These are phyloP conservation scores for Bettongia penicillata DNA, from an alignment of 2,113 vertebrate genomes.

Conservation along the genomic window DNA sequence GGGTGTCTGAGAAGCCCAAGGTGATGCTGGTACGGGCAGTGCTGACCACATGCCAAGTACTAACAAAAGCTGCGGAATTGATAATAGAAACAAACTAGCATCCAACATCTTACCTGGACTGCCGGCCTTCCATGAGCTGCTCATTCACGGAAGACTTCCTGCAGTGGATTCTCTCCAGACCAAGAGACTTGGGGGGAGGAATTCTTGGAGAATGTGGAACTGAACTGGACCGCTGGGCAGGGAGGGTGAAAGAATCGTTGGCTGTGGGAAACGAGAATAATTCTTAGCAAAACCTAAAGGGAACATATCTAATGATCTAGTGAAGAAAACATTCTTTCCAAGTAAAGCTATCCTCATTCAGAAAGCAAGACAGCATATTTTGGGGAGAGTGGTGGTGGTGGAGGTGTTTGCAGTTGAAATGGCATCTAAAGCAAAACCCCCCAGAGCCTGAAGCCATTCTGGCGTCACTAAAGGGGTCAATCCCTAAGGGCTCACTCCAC, in stretches of 20 bases:
- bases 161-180: constrained; percentile 84
- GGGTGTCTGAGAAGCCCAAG: neutral
- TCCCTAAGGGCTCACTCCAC: neutral
- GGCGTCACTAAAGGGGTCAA: neutral
- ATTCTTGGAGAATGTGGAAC: constrained; percentile 92
- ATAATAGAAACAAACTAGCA: neutral
- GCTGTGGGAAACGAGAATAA: constrained; percentile 43
- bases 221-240: constrained; percentile 88
- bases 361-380: neutral
- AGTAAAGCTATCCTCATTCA: neutral
- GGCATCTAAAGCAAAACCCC: neutral
- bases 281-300: constrained; percentile 28
- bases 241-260: constrained; percentile 83
- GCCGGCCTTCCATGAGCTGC: constrained; percentile 82
- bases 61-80: neutral
- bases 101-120: constrained; percentile 81
- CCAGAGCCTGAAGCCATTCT: neutral
- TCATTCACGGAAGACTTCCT: constrained; percentile 86
- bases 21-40: neutral
- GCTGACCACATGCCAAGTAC: neutral
- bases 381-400: neutral
- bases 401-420: neutral
- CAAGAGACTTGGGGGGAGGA: constrained; percentile 89
- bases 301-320: neutral
- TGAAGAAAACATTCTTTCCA: neutral